Evolutionary conservation across 2,888 invertebrate species (phyloP).

Genomic region (Agonopterix alstromeriana): DNA sequence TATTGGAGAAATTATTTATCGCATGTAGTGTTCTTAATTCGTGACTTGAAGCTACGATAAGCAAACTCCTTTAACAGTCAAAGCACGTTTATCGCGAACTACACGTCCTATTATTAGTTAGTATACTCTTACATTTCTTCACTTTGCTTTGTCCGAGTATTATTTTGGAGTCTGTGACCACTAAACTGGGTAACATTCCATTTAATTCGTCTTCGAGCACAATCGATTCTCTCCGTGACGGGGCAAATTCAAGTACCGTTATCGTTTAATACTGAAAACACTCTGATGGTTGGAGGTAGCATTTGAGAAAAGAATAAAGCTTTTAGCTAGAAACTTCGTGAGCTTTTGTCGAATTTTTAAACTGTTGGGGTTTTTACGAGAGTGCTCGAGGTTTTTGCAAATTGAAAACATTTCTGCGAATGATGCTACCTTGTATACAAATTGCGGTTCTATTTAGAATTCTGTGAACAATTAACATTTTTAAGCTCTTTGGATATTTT

Average conservation of each 20-base stretch:
- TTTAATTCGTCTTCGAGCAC: constrained; percentile 13
- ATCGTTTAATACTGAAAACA: constrained; percentile 22
- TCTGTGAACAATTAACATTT: background rate
- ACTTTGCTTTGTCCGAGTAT: constrained; percentile 1
- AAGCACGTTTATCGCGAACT: constrained; percentile 44
- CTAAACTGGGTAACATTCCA: background rate
- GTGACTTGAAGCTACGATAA: constrained; percentile 42
- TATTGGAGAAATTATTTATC: no score
- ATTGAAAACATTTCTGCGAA: constrained; percentile 11
- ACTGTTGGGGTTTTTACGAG: constrained; percentile 29
- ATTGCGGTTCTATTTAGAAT: background rate
- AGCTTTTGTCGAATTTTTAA: constrained; percentile 33
- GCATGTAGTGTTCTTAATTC: constrained; percentile 47
- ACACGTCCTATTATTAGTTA: constrained; percentile 28
- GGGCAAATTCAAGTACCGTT: constrained; percentile 38
- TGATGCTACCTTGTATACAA: background rate
- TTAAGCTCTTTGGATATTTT: background rate
- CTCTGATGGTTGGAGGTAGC: constrained; percentile 3
- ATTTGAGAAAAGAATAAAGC: constrained; percentile 17
- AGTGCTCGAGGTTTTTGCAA: constrained; percentile 18
- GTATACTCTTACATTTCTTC: constrained; percentile 25
- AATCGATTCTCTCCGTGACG: constrained; percentile 32
- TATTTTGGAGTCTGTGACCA: background rate
- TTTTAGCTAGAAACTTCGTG: constrained; percentile 19
- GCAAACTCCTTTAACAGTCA: constrained; percentile 32